Base-by-base conservation (phyloP, 2,888 invertebrate genomes). In the Philhelius pedissequus region DNA sequence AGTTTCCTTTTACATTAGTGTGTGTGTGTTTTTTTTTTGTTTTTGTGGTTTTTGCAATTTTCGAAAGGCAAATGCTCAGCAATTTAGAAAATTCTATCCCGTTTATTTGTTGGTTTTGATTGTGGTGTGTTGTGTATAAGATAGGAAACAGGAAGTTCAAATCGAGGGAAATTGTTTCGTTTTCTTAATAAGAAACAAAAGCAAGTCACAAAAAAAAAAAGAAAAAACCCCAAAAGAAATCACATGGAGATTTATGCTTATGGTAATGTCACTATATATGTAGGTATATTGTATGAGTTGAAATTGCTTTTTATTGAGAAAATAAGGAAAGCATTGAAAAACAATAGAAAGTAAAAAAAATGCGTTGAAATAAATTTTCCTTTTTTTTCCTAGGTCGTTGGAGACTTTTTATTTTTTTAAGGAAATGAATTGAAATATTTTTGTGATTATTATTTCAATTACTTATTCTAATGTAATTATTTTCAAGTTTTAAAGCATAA, bases 171-270 rank as follows among this genome's bases (percentile, higher is more conserved):
- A 15, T 3, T 40, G 7, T 40, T 40, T 40, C 15, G n/a, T n/a
- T 9, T 40, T 66, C 66, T 82, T 77, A 82, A 78, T 73, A 82
- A 54, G 54, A 52, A 76, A 54, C 1, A 25, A 4, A 62, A 52
- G 9, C n/a, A n/a, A n/a, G n/a, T n/a, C n/a, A n/a, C n/a, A n/a
- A 48, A 54, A 0, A 30, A 27, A 15, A 15, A 9, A 52, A 11
- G 9, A 15, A 32, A 11, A 56, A 32, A 56, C 3, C 1, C 70
- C 52, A 74, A 66, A 64, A 52, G 43, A 83, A 79, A 74, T 56
- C 50, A 74, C 58, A 70, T 79, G 70, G 74, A 58, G 79, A 79
- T 83, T 79, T 83, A 79, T 83, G 64, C 74, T 66, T 79, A 83
- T 83, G 79, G 79, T 79, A 79, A 83, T 83, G 74, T 70, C 56